phyloP scores from a whole-genome alignment of 1,140 invertebrate genomes.

The Polypedilum vanderplanki region DNA sequence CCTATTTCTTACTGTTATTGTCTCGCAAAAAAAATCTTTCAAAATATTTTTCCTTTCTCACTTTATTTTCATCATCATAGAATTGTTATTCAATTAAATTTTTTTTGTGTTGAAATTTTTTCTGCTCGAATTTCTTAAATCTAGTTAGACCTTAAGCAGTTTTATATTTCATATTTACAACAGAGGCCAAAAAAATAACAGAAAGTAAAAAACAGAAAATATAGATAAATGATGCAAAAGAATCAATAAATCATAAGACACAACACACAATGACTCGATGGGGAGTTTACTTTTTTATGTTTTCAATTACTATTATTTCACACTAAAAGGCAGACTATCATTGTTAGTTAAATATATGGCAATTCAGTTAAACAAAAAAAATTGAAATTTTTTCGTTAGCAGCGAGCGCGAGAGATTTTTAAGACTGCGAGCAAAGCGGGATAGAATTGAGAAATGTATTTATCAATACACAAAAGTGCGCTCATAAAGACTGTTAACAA shows the following conservation, averaged over 20 bases:
- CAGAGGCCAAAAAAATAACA: background rate
- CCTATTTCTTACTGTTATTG: background rate
- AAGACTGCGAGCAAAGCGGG: background rate
- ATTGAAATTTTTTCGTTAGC: background rate
- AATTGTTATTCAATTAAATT: background rate
- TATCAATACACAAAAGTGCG: background rate
- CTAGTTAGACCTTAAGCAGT: background rate
- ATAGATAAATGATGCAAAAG: slow-evolving; percentile 11
- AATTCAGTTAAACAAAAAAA: background rate
- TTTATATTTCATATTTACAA: slow-evolving; percentile 10
- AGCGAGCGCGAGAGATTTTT: background rate
- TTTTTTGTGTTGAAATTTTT: background rate
- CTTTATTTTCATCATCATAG: background rate
- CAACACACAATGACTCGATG: slow-evolving; percentile 24
- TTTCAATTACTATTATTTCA: slow-evolving; percentile 28
- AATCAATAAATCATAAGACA: slow-evolving; percentile 28
- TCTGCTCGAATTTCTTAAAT: background rate
- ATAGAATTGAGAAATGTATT: background rate
- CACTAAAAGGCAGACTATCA: slow-evolving; percentile 10
- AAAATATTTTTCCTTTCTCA: background rate
- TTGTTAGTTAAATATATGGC: slow-evolving; percentile 23
- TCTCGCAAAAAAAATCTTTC: slow-evolving; percentile 7
- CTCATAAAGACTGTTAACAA: background rate
- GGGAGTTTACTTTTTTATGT: slow-evolving; percentile 24
- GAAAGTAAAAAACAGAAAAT: background rate